These are phyloP conservation scores for Garrulus glandarius DNA, from an alignment of 2,797 vertebrate genomes.

Conservation along the genomic window DNA sequence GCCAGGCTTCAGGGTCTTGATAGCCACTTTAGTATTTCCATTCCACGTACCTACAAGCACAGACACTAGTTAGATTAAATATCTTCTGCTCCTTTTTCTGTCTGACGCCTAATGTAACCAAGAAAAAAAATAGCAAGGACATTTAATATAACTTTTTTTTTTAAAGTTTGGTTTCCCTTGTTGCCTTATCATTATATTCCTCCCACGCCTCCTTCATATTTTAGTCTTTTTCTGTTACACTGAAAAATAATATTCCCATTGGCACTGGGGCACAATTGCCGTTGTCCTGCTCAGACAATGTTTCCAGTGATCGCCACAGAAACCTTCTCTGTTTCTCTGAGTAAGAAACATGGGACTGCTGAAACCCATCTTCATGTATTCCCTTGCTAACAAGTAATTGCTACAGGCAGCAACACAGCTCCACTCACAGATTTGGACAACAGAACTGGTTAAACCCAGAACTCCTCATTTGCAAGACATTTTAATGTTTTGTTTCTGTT, in stretches of 20 bases:
- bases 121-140: neutral
- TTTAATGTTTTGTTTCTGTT: neutral
- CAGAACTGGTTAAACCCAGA: neutral
- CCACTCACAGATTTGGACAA: neutral
- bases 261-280: neutral
- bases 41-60: conserved; percentile 92
- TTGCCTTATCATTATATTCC: neutral
- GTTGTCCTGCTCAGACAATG: neutral
- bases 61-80: conserved; percentile 47
- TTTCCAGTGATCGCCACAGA: neutral
- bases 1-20: conserved; percentile 96
- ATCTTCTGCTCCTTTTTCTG: neutral
- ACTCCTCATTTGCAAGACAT: neutral
- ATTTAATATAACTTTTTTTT: neutral
- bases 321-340: conserved; percentile 6
- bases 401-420: neutral
- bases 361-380: neutral
- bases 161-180: neutral
- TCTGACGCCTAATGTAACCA: neutral
- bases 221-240: neutral
- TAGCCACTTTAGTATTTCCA: conserved; percentile 96
- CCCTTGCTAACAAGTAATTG: neutral
- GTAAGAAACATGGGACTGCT: neutral
- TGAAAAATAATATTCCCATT: neutral
- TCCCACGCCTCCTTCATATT: neutral